Base-by-base conservation (phyloP, 2,797 vertebrate genomes). In the Bovichtus diacanthus region DNA sequence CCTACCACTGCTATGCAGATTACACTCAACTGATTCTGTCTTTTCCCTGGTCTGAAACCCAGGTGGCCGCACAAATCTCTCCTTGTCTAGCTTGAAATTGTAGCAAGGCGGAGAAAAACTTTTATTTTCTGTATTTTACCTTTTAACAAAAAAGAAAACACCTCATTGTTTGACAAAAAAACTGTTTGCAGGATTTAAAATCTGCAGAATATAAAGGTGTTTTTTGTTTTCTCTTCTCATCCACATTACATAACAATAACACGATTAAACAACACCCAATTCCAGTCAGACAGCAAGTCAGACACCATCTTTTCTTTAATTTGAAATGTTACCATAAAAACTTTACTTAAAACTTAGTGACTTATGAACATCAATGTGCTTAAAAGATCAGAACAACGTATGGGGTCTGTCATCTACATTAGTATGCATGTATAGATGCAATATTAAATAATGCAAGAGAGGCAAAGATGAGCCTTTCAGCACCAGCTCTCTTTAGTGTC, bases 401-500 rank as follows among this genome's bases (percentile, higher is more conserved):
- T 2, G 63, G 4, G 56, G 16, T 12, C 43, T 29, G 38, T 63
- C 51, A 47, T 21, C 49, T 56, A 29, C 38, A 60, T 70, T 31
- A 49, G 12, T 4, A 43, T 44, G 29, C 16, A 8, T 60, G 38
- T 55, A 55, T 59, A 31, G 31, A 12, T 60, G 16, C 11, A n/a
- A 12, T 9, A 13, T 31, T 72, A 58, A 76, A 80, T 74, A 55
- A 79, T 66, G 44, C 2, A 66, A 36, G n/a, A 11, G 27, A 72
- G 2, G 65, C 46, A n/a, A 39, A 71, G 53, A 72, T 5, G 65
- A 85, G 63, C 15, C 81, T 51, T 76, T 84, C 81, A 70, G 66
- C 68, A 25, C 5, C 47, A 8, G 36, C 65, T 74, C 80, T 85
- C 34, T 76, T 55, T 73, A 76, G 69, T 79, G 78, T 77, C 72